These are phyloP conservation scores for Phyllotreta striolata DNA, from an alignment of 2,888 invertebrate genomes.

Conservation along the genomic window DNA sequence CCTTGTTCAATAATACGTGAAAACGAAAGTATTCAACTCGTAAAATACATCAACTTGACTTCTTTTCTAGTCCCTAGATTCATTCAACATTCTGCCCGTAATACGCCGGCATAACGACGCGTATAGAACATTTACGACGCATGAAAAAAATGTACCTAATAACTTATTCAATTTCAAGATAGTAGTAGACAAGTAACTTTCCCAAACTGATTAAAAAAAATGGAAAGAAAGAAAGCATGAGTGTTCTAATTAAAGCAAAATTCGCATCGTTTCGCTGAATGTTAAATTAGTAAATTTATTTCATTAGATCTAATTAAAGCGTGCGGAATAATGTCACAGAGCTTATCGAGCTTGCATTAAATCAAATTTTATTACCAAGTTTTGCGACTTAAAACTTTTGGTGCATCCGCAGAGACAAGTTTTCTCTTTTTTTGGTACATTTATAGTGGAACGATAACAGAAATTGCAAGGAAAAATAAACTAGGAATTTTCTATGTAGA, in stretches of 20 bases:
- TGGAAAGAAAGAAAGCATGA: too few relatives aligned
- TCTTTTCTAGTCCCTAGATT: constrained; percentile 16
- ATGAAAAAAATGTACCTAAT: not conserved
- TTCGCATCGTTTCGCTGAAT: too few relatives aligned
- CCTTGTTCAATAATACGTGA: constrained; percentile 29
- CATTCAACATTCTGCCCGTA: constrained; percentile 19
- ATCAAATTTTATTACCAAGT: constrained; percentile 27
- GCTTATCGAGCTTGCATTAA: constrained; percentile 18
- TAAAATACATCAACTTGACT: constrained; percentile 26
- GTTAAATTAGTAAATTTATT: too few relatives aligned
- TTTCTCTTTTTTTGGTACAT: too few relatives aligned
- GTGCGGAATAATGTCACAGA: not conserved
- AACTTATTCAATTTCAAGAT: not conserved
- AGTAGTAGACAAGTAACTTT: too few relatives aligned
- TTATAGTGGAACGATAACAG: too few relatives aligned
- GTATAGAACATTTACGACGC: constrained; percentile 11
- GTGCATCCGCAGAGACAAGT: not conserved
- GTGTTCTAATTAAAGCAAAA: too few relatives aligned
- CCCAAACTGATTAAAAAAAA: too few relatives aligned
- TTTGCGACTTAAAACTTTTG: constrained; percentile 21
- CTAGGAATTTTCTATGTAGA: too few relatives aligned
- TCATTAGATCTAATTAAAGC: too few relatives aligned
- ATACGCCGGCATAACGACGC: constrained; percentile 2
- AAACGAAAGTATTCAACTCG: constrained; percentile 21
- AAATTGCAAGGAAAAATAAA: too few relatives aligned